Base-by-base conservation (phyloP, 2,888 invertebrate species). In the Aphodius granarius region DNA sequence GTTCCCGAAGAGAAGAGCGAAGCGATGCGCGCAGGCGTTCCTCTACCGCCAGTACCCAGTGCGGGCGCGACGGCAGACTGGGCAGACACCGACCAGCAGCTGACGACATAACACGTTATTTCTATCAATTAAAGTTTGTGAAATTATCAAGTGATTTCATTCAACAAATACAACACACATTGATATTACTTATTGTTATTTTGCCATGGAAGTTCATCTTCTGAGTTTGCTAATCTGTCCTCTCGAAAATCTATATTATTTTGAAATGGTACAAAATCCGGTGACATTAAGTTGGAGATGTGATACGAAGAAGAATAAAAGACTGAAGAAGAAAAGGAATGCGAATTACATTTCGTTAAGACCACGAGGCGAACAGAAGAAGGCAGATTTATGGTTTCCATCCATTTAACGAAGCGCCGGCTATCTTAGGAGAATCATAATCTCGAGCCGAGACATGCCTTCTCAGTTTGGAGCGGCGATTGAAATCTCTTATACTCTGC, bases 171-270 rank as follows among this genome's bases (percentile, higher is more conserved):
- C n/a, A n/a, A n/a, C n/a, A n/a, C n/a, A n/a, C n/a, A n/a, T 43
- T 43, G 43, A 6, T 43, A 43, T 43, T 3, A 43, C 9, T 9
- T 63, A 75, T 63, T 71, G 75, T 63, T 74, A 68, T 16, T 19
- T 74, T 71, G 66, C 66, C 66, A 66, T n/a, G 66, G 19, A 66
- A 66, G 20, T 66, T 19, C 20, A 15, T 18, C 17, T 21, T 21
- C 21, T n/a, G 66, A 19, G 20, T 21, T 15, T 17, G n/a, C 5
- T 21, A 17, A 21, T n/a, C 66, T 66, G 20, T 18, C 66, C 6
- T n/a, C 66, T 66, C 66, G 20, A 21, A 19, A 19, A n/a, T 21
- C 15, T 21, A n/a, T 66, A 66, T 66, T 66, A 43, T 9, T 43
- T 21, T 16, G 66, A 21, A 66, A 66, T 19, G 20, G 20, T n/a